Evolutionary conservation across 2,888 invertebrate species (phyloP), one percentile per base, ranked within the genome.

Genomic region (Folsomia manolachei): DNA sequence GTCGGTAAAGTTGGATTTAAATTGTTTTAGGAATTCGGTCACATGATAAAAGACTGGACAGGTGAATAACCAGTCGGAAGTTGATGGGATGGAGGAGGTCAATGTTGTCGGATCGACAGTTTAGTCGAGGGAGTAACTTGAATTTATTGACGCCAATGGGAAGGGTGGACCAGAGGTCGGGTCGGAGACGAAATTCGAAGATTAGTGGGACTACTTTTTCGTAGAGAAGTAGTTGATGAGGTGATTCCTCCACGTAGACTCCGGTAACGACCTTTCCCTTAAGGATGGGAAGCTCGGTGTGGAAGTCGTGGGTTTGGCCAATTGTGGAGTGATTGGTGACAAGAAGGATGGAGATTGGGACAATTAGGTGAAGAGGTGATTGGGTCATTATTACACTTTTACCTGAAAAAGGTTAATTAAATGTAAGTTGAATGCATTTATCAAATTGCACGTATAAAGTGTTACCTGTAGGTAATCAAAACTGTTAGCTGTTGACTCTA

Each of bases 21-120:
- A 62, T 19, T 70, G 69, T 24, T 71, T 70, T 19, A 78, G 69
- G 62, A 71, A 74, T 11, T 73, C 71, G 23, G 72, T 63, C 52
- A 78, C 21, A 60, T 78, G 76, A 26, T 64, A 78, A 51, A 76
- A 74, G 4, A 78, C 73, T 0, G 78, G 78, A 60, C 78, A 78
- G 0, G 75, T 74, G 67, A 76, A 76, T 19, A 56, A 66, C 76
- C 76, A 78, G 27, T 76, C 76, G 4, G 71, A 23, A 0, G 73
- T 71, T 23, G 69, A 39, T 0, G 71, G 65, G 24, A 64, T 74
- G n/a, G 70, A 68, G 14, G 72, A 71, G 27, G 61, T n/a, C n/a
- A n/a, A n/a, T 67, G 19, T 65, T 26, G 21, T 77, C 77, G 0
- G 68, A 66, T 27, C 73, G 63, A 61, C 77, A 77, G 60, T 62